Conservation (phyloP, 1,140 invertebrate genomes). For the Listronotus bonariensis region DNA sequence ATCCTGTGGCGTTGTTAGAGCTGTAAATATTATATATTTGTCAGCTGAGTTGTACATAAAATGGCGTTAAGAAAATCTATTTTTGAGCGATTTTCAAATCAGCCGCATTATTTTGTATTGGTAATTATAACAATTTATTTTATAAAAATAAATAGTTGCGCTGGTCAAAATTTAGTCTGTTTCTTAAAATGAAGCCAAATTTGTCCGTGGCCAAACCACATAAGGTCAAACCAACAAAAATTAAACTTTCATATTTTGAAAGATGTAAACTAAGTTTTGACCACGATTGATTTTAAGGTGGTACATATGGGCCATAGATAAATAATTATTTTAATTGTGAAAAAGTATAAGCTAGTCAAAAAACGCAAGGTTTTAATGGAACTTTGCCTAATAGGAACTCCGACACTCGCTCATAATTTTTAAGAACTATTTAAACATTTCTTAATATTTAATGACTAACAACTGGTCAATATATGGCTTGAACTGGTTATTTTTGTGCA, state of each 20-base stretch:
- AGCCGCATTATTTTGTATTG: conserved; percentile 12
- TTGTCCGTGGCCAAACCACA: too few species aligned
- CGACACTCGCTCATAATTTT: conserved; percentile 58
- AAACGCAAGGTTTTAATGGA: conserved; percentile 40
- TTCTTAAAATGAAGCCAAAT: too few species aligned
- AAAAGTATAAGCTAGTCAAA: conserved; percentile 55
- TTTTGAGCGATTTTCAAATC: neutral
- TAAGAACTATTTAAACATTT: conserved; percentile 54
- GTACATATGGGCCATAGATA: conserved; percentile 41
- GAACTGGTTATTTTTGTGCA: neutral
- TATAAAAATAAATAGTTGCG: conserved; percentile 8
- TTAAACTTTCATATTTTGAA: conserved; percentile 7
- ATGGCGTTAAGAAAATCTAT: neutral
- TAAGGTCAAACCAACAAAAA: too few species aligned
- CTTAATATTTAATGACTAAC: conserved; percentile 28
- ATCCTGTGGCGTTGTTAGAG: conserved; percentile 35
- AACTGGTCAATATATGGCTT: conserved; percentile 14
- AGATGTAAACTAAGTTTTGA: conserved; percentile 16
- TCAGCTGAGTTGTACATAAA: conserved; percentile 42
- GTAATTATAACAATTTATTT: conserved; percentile 10
- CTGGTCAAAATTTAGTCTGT: neutral
- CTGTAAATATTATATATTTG: conserved; percentile 56
- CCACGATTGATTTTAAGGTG: conserved; percentile 6
- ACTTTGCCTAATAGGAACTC: conserved; percentile 54
- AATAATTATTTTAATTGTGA: conserved; percentile 41